Percentiles rank a stretch among this genome's conserved stretches.
Conservation (phyloP, 2,888 invertebrate species). For the Heliconius charithonia region DNA sequence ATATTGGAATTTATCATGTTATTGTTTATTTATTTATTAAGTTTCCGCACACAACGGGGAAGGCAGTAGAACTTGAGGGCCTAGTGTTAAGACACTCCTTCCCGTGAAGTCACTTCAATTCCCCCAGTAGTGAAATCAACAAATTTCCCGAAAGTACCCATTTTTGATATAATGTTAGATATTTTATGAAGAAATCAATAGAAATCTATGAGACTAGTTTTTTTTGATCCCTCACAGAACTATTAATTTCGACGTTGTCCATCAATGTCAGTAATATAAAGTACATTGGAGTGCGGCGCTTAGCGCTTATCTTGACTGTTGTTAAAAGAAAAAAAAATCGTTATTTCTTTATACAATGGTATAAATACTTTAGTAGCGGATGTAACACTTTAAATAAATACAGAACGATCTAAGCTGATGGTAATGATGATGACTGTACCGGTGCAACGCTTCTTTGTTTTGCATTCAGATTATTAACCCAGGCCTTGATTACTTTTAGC, state of each 20-base stretch:
- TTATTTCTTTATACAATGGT: conserved; percentile 43
- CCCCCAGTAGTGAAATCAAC: background rate
- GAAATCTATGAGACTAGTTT: conserved; percentile 12
- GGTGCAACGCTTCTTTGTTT: conserved; percentile 33
- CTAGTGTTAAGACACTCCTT: too few species aligned
- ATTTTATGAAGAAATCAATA: conserved; percentile 4
- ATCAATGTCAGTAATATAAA: conserved; percentile 46
- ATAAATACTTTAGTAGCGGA: conserved; percentile 50
- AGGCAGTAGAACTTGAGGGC: too few species aligned
- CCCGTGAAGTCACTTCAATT: too few species aligned
- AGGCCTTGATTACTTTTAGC: conserved; percentile 27
- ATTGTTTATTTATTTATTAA: background rate
- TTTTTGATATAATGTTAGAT: background rate
- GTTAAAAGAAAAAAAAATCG: conserved; percentile 5
- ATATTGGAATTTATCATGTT: too few species aligned
- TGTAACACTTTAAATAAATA: conserved; percentile 54
- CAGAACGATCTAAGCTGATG: conserved; percentile 48
- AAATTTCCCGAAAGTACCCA: background rate
- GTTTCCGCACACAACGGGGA: background rate
- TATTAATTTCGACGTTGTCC: conserved; percentile 45
- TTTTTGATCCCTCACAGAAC: conserved; percentile 17
- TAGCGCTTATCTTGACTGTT: conserved; percentile 17
- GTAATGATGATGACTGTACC: conserved; percentile 52
- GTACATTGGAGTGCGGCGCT: conserved; percentile 27
- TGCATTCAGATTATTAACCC: conserved; percentile 25